Base-by-base conservation (phyloP, 2,888 invertebrate genomes). In the Junonia oenone region DNA sequence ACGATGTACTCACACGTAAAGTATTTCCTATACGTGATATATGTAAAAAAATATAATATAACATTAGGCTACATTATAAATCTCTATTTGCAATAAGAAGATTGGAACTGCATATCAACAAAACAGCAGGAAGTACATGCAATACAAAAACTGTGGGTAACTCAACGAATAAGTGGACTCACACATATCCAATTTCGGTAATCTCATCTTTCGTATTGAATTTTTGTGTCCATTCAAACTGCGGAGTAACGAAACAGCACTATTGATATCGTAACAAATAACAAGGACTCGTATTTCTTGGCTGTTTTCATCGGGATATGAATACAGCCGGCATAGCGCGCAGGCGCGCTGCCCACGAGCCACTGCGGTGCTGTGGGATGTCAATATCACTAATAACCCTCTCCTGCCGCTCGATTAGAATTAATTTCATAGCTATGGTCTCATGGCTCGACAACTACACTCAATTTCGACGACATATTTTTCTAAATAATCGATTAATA, bases 181-280 rank as follows among this genome's bases (percentile, higher is more conserved):
- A 83, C 83, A 70, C 51, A 81, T 65, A 69, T 84, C 83, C 68
- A 83, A 75, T 76, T 81, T 83, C 72, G 78, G 80, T 66, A 83
- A 71, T 71, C 81, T 85, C 85, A 86, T 86, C 58, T 72, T 76
- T 72, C 66, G 65, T 51, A 50, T 29, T 56, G 55, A 38, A 48
- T 51, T 61, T 58, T 63, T 61, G 63, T 67, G 65, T 67, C 60
- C 65, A 65, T 67, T 65, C 66, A 64, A 63, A 63, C 56, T 62
- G 45, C 53, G 50, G 40, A 61, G 65, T 67, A 65, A 69, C 68
- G 69, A 69, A 71, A 69, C 49, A 56, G 55, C 69, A 75, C 72
- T 67, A 59, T 33, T 55, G 51, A 51, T 64, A 60, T 53, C 59
- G 57, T 65, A 61, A 52, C 55, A 56, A 62, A 59, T 59, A 55